Evolutionary conservation across 2,888 invertebrate genomes (phyloP).

Genomic region (Epinotia demarniana): DNA sequence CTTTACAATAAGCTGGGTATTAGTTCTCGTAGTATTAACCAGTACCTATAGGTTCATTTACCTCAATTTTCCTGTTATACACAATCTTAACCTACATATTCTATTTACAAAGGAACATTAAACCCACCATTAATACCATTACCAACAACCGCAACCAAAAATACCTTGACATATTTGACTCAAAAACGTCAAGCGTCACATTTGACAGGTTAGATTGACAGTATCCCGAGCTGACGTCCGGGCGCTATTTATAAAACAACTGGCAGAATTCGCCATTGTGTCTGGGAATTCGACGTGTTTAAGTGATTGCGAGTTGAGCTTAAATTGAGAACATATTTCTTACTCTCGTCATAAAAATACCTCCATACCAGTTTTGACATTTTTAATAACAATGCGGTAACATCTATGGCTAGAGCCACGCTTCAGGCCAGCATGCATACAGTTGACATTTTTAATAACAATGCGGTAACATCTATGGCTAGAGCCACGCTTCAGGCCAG

Average conservation of each 20-base stretch:
- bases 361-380: too few relatives aligned
- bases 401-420: too few relatives aligned
- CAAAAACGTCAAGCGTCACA: conserved; percentile 57
- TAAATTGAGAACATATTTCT: neutral
- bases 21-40: too few relatives aligned
- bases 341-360: too few relatives aligned
- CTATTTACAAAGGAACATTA: neutral
- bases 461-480: too few relatives aligned
- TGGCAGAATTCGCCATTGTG: conserved; percentile 38
- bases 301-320: conserved; percentile 1
- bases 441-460: too few relatives aligned
- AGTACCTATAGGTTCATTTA: neutral
- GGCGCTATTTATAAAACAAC: conserved; percentile 23
- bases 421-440: too few relatives aligned
- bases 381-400: too few relatives aligned
- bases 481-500: too few relatives aligned
- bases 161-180: conserved; percentile 59
- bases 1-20: too few relatives aligned
- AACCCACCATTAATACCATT: conserved; percentile 7
- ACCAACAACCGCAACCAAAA: conserved; percentile 42
- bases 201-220: conserved; percentile 53
- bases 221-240: conserved; percentile 43
- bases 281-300: conserved; percentile 14
- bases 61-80: neutral
- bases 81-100: neutral